phyloP scores from a whole-genome alignment of 2,888 invertebrate species.

The Synanthedon formicaeformis region DNA sequence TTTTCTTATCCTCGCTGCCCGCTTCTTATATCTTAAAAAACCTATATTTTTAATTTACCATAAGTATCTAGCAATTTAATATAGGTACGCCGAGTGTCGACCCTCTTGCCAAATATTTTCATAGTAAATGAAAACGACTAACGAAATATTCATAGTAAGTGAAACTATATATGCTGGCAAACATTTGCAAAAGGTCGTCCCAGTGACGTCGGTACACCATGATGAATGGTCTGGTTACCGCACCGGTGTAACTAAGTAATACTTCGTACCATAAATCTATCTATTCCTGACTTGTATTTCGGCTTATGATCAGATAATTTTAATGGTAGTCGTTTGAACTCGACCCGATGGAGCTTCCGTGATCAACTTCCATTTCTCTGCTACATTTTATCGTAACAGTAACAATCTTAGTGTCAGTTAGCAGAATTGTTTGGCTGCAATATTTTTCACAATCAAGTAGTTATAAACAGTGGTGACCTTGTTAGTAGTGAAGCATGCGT shows the following conservation, averaged over 20 bases:
- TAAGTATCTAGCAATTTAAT: no score
- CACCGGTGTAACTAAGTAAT: neutral
- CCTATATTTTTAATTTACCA: no score
- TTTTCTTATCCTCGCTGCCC: no score
- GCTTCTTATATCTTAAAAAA: no score
- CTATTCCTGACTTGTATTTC: conserved; percentile 15
- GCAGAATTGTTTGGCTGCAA: neutral
- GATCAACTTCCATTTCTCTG: conserved; percentile 34
- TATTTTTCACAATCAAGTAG: neutral
- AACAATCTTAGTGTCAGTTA: conserved; percentile 17
- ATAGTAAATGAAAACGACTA: neutral
- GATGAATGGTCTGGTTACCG: conserved; percentile 7
- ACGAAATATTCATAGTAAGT: conserved; percentile 6
- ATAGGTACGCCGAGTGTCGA: neutral
- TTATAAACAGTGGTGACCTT: neutral
- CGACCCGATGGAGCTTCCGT: conserved; percentile 26
- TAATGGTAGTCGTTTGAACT: conserved; percentile 12
- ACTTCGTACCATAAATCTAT: conserved; percentile 18
- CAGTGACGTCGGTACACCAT: conserved; percentile 1
- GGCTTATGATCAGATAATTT: conserved; percentile 31
- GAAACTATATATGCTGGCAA: neutral
- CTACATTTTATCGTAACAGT: conserved; percentile 26
- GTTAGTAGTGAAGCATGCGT: no score
- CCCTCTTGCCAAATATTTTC: neutral
- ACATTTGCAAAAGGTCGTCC: conserved; percentile 3